phyloP scores from a whole-genome alignment of 2,888 invertebrate species.

The Dioctria rufipes region DNA sequence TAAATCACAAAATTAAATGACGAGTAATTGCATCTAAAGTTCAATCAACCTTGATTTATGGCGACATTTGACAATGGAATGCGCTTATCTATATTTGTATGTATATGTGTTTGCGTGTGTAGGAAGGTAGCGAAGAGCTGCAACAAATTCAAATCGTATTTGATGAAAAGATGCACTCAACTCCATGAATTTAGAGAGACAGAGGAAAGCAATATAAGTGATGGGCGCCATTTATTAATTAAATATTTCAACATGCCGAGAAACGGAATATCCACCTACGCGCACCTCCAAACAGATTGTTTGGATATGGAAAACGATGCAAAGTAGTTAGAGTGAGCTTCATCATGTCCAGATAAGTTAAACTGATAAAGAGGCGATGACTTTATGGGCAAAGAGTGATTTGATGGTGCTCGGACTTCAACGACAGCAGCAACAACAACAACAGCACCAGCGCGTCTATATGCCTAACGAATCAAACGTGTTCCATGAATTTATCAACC shows the following conservation, averaged over 20 bases:
- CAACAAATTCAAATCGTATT: constrained; percentile 42
- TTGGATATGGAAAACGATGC: not conserved
- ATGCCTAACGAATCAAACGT: not conserved
- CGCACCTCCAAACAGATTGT: not conserved
- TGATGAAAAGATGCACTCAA: constrained; percentile 35
- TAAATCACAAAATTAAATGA: constrained; percentile 32
- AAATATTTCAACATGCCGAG: not conserved
- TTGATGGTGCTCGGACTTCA: no score
- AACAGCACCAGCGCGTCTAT: no score
- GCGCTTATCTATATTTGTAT: constrained; percentile 19
- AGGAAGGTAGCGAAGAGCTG: constrained; percentile 3
- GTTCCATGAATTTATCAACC: not conserved
- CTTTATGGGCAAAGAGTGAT: no score
- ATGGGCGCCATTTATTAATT: constrained; percentile 43
- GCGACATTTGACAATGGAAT: constrained; percentile 45
- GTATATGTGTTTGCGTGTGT: no score
- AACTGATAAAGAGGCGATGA: constrained; percentile 17
- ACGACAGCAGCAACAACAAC: no score
- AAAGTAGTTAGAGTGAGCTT: not conserved
- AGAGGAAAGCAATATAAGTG: constrained; percentile 27
- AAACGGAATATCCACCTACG: constrained; percentile 30
- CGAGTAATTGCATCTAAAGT: constrained; percentile 39
- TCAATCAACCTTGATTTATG: constrained; percentile 48
- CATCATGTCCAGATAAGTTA: constrained; percentile 34
- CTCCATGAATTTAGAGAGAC: not conserved